These are phyloP conservation scores for Amphipyra tragopoginis DNA, from an alignment of 2,888 invertebrate genomes.

Conservation along the genomic window DNA sequence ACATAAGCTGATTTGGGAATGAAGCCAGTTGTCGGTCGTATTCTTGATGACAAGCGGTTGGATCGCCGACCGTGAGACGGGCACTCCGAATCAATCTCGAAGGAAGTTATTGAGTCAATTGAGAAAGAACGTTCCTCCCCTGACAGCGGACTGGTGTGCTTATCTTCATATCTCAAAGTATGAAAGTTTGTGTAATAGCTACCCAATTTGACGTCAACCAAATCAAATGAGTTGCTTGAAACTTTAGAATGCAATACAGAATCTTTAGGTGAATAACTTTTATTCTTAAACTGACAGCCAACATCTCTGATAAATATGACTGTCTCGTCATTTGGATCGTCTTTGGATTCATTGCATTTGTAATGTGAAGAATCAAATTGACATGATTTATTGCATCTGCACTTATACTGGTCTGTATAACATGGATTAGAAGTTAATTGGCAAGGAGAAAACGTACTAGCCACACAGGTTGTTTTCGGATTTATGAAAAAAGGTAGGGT, in stretches of 20 bases:
- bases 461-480: conserved; percentile 60
- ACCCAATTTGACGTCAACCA: conserved; percentile 63
- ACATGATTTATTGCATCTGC: conserved; percentile 77
- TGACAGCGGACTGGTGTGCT: conserved; percentile 71
- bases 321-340: conserved; percentile 64
- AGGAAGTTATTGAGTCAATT: conserved; percentile 67
- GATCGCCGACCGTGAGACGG: conserved; percentile 67
- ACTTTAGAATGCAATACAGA: conserved; percentile 66
- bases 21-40: conserved; percentile 62
- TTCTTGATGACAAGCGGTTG: conserved; percentile 24
- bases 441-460: conserved; percentile 60
- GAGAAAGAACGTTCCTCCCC: conserved; percentile 62
- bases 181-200: conserved; percentile 69
- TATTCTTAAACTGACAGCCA: conserved; percentile 81
- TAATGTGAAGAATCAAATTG: conserved; percentile 71
- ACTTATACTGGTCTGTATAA: conserved; percentile 41
- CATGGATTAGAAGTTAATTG: conserved; percentile 58
- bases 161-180: conserved; percentile 77
- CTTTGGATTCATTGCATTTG: conserved; percentile 52
- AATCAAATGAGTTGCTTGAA: conserved; percentile 73
- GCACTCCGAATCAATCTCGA: conserved; percentile 68
- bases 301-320: conserved; percentile 83
- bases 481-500: conserved; percentile 59
- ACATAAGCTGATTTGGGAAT: conserved; percentile 66
- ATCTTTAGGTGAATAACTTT: conserved; percentile 62